Percentiles rank a stretch among this genome's conserved stretches.
phyloP scores from a whole-genome alignment of 2,797 vertebrate species.

The Myoxocephalus aenaeus region DNA sequence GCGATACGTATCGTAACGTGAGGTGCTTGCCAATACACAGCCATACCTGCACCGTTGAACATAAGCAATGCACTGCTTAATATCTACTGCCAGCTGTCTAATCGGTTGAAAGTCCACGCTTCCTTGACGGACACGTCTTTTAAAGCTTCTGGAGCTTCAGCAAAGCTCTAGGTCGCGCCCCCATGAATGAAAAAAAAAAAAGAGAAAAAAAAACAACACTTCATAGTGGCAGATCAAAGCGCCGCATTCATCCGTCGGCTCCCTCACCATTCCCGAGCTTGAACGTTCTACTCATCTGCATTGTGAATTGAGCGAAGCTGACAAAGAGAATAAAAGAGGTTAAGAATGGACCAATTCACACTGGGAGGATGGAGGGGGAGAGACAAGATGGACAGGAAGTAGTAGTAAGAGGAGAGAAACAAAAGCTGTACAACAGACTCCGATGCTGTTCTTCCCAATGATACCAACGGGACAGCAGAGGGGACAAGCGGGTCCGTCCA shows the following conservation, averaged over 20 bases:
- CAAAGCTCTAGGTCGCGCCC: constrained; percentile 32
- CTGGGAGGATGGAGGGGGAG: background rate
- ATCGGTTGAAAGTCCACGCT: constrained; percentile 28
- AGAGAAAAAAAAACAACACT: constrained; percentile 44
- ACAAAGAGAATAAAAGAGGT: constrained; percentile 40
- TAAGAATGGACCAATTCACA: constrained; percentile 21
- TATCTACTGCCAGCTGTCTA: constrained; percentile 13
- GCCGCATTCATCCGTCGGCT: constrained; percentile 42
- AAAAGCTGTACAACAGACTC: constrained; percentile 8
- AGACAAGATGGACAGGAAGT: constrained; percentile 7
- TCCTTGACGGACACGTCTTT: constrained; percentile 33
- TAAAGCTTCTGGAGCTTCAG: constrained; percentile 23
- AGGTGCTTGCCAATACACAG: background rate
- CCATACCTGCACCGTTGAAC: background rate
- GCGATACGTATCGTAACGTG: background rate
- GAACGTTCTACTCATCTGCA: constrained; percentile 46
- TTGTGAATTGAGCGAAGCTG: constrained; percentile 35
- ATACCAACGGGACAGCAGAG: constrained; percentile 45
- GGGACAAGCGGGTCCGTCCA: constrained; percentile 60
- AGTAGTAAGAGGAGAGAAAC: constrained; percentile 20
- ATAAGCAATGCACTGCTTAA: background rate
- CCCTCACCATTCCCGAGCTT: constrained; percentile 11
- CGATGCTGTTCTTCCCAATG: background rate
- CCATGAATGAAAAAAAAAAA: constrained; percentile 52
- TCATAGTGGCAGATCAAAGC: constrained; percentile 58